Base-by-base conservation (phyloP, 2,888 invertebrate species). In the Chesias legatella region DNA sequence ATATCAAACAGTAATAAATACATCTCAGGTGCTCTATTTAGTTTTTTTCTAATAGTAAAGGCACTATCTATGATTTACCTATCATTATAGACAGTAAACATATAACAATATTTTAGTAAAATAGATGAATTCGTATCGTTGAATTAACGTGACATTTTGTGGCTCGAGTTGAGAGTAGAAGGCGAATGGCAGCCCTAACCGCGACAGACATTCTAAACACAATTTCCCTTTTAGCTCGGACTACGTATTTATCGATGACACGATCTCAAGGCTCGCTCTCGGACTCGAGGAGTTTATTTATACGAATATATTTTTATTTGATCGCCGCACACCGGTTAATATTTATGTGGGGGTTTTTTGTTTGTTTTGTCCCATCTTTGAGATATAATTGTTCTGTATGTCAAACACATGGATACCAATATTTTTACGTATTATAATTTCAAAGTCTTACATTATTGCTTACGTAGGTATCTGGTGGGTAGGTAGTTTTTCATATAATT, bases 171-270 rank as follows among this genome's bases (percentile, higher is more conserved):
- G 31, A 32, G 2, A 17, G 13, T 17, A 5, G 13, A 17, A 17
- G 35, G 43, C 28, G 41, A 38, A 40, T 39, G 51, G 50, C 66
- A 70, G 36, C 70, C 70, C 70, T 68, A 60, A 60, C 71, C 61
- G 58, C 69, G 57, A 38, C 60, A 60, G 60, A 67, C 69, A 68
- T 72, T 80, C 78, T 79, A 67, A 45, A 83, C 82, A 84, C 78
- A 76, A 79, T 78, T 82, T 82, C 81, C 83, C 83, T 82, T 83
- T 83, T 83, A 83, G 69, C 72, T 72, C 68, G 63, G 68, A 66
- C 69, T 67, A 61, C 63, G 67, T 65, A 67, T 67, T 79, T 78
- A 79, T 78, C 77, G 76, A 72, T 67, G 67, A 64, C 69, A 70
- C 67, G 76, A 78, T 79, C 78, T 77, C 74, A 66, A 70, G 68